Evolutionary conservation across 2,113 vertebrate genomes (phyloP), one percentile per base, ranked within the genome.

Genomic region (Dromas ardeola): DNA sequence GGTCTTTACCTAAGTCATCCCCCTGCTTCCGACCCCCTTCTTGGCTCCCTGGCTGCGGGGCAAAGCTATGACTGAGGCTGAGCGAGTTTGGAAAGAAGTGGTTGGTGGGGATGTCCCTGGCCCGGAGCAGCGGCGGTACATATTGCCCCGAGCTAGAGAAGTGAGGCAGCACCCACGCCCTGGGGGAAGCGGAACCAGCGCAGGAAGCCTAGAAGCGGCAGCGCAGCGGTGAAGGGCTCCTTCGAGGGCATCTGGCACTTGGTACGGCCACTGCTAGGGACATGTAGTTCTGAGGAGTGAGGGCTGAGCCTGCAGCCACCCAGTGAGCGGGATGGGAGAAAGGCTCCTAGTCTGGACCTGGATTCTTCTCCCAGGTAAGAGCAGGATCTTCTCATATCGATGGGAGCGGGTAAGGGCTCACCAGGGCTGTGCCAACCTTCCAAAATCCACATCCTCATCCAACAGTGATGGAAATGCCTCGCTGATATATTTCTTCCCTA

Each of bases 351-450:
- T 92, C 29, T 86, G 81, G 76, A 50, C 55, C 15, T 89, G 86
- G 63, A 55, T 81, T 52, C 52, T 95, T 45, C 50, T 81, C 65
- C 86, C 87, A 92, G 94, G 86, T 92, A 42, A 90, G 90, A 36
- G 70, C 11, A 5, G 45, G 16, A 27, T 63, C 42, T 70, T 22
- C 27, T 34, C 2, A 1, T n/a, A 25, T 67, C 25, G 17, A 22
- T 50, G 26, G 78, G 40, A 63, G 12, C 0, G 7, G 65, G 43
- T n/a, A 20, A 49, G 23, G 32, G 55, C 13, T 52, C 29, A 12
- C 21, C 1, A 5, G 53, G 47, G 25, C 38, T 47, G n/a, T 30
- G 38, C 40, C 1, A 2, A 6, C 19, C 53, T 67, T 66, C 69
- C 26, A 40, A 73, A 53, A 14, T 8, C 40, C 13, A 17, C 4